Evolutionary conservation across 2,888 invertebrate genomes (phyloP).

Genomic region (Sphecodes monilicornis): DNA sequence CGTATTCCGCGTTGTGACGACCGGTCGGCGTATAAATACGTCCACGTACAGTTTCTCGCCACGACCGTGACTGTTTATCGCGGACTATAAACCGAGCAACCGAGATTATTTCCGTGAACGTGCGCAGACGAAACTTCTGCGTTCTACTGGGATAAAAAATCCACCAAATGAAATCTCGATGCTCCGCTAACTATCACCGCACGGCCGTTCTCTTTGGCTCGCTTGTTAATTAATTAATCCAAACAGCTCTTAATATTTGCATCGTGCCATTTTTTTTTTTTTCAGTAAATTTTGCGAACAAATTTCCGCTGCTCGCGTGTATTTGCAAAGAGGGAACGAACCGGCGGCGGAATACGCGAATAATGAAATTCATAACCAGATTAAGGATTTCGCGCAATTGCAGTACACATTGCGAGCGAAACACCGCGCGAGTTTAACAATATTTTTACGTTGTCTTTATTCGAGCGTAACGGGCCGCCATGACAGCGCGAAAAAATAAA

Average conservation of each 20-base stretch:
- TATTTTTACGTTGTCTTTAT: background rate
- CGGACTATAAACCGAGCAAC: slow-evolving; percentile 19
- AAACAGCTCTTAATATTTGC: background rate
- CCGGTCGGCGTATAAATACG: slow-evolving; percentile 22
- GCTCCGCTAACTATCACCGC: background rate
- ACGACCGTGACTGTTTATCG: slow-evolving; percentile 25
- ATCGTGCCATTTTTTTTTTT: background rate
- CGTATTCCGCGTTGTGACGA: slow-evolving; percentile 19
- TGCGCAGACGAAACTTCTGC: background rate
- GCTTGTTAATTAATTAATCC: background rate
- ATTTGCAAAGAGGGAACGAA: background rate
- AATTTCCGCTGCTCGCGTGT: background rate
- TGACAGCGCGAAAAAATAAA: background rate
- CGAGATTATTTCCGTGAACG: slow-evolving; percentile 25
- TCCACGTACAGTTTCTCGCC: slow-evolving; percentile 16
- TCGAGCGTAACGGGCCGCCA: background rate
- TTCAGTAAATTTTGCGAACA: background rate
- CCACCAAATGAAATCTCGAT: background rate
- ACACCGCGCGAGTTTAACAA: background rate
- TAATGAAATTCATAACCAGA: background rate
- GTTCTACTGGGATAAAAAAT: too few relatives aligned
- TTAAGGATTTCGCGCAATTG: background rate
- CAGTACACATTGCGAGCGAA: background rate
- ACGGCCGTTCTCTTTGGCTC: background rate
- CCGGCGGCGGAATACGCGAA: background rate